phyloP scores from a whole-genome alignment of 2,113 vertebrate species.

The Festucalex cinctus region DNA sequence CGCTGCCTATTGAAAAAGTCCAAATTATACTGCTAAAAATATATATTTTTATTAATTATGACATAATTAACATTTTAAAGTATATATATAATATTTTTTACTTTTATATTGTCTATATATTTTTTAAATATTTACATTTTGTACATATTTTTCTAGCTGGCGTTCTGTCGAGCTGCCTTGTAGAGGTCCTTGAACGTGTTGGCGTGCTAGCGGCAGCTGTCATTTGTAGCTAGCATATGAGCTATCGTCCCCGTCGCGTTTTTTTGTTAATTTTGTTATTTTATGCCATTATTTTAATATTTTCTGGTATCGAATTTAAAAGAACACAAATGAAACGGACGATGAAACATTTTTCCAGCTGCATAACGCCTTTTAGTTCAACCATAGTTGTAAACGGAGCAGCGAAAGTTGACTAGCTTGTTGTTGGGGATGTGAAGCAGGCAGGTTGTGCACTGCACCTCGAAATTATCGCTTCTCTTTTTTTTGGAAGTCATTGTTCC shows the following conservation, averaged over 20 bases:
- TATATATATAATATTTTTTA: background rate
- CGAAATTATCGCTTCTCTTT: conserved; percentile 25
- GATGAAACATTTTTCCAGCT: background rate
- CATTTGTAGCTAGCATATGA: conserved; percentile 41
- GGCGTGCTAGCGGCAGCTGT: conserved; percentile 62
- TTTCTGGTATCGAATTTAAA: background rate
- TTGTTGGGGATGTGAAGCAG: conserved; percentile 62
- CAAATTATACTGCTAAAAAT: background rate
- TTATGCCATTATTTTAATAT: background rate
- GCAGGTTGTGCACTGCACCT: conserved; percentile 28
- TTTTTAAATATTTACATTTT: background rate
- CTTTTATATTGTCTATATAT: background rate
- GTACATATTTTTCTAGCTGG: background rate
- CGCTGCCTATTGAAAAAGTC: conserved; percentile 21
- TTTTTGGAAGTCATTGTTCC: conserved; percentile 43
- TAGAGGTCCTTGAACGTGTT: conserved; percentile 38
- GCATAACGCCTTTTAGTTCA: background rate
- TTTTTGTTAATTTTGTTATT: conserved; percentile 4
- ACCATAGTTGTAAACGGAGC: background rate
- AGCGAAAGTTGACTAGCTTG: conserved; percentile 59
- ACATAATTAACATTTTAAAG: background rate
- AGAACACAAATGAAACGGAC: background rate
- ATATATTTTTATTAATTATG: background rate
- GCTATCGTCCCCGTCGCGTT: conserved; percentile 9
- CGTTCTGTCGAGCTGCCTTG: background rate